phyloP scores from a whole-genome alignment of 2,888 invertebrate species.

The Aelia acuminata region DNA sequence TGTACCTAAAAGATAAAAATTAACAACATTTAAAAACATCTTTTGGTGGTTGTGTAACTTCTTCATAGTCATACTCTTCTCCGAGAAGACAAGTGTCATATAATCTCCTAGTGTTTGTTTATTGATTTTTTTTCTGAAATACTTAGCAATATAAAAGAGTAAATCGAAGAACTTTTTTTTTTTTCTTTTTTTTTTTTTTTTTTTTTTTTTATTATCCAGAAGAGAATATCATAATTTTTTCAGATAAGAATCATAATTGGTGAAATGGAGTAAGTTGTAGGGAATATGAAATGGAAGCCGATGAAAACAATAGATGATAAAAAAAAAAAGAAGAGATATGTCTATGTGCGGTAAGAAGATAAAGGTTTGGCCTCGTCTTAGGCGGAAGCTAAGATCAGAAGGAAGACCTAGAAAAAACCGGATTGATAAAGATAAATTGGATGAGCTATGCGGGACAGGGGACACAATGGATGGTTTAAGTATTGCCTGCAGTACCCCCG shows the following conservation, averaged over 20 bases:
- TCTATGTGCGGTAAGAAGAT: not conserved
- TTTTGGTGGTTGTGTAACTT: too few relatives aligned
- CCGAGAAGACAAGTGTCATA: too few relatives aligned
- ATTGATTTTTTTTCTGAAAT: too few relatives aligned
- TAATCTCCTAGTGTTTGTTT: too few relatives aligned
- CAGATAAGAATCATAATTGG: not conserved
- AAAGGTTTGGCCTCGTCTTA: not conserved
- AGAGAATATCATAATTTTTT: not conserved
- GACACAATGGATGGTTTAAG: conserved; percentile 28
- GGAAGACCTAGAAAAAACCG: conserved; percentile 38
- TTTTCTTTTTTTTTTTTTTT: not conserved
- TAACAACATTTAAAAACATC: too few relatives aligned
- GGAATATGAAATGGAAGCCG: conserved; percentile 1
- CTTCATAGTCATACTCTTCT: too few relatives aligned
- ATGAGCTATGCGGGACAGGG: not conserved
- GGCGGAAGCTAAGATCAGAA: not conserved
- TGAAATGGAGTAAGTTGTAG: not conserved
- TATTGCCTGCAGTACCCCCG: not conserved
- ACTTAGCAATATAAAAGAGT: too few relatives aligned
- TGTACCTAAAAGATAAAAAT: too few relatives aligned
- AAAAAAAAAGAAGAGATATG: conserved; percentile 16
- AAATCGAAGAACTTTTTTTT: too few relatives aligned
- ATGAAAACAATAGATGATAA: not conserved
- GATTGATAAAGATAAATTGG: conserved; percentile 37
- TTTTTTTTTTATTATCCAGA: not conserved